Conservation (phyloP, 2,797 vertebrate genomes). For the Mastacembelus armatus region DNA sequence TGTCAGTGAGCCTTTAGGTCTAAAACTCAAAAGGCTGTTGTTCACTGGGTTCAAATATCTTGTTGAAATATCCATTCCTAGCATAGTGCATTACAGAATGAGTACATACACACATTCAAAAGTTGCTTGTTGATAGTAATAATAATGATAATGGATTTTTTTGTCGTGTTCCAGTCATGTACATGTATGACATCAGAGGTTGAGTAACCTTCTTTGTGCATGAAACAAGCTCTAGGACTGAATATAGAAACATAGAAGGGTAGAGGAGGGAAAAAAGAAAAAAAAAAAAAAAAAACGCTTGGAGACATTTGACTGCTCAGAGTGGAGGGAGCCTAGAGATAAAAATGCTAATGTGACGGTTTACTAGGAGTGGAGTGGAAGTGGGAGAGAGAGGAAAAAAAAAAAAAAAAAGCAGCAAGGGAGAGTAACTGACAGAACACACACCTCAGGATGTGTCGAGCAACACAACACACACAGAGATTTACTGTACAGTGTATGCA, state of each 20-base stretch:
- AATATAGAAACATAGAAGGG: constrained; percentile 56
- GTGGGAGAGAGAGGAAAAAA: background rate
- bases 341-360: constrained; percentile 71
- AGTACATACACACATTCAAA: constrained; percentile 70
- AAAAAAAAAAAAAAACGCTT: constrained; percentile 22
- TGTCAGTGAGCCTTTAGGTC: constrained; percentile 69
- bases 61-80: constrained; percentile 73
- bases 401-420: constrained; percentile 51
- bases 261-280: background rate
- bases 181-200: constrained; percentile 73
- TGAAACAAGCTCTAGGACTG: constrained; percentile 72
- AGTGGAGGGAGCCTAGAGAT: constrained; percentile 63
- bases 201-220: constrained; percentile 73
- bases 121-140: constrained; percentile 77
- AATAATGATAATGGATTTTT: constrained; percentile 71
- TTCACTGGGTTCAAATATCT: constrained; percentile 61
- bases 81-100: constrained; percentile 74
- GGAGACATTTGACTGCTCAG: constrained; percentile 72
- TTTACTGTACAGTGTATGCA: constrained; percentile 55
- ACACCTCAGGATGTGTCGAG: constrained; percentile 82
- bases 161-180: constrained; percentile 72
- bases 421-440: constrained; percentile 82
- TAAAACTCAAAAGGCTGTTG: constrained; percentile 60
- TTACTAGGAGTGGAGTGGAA: constrained; percentile 64
- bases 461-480: constrained; percentile 21